Percentiles rank a stretch among this genome's conserved stretches.
Evolutionary conservation across 2,888 invertebrate genomes (phyloP).

Genomic region (Drosophila paucipuncta): DNA sequence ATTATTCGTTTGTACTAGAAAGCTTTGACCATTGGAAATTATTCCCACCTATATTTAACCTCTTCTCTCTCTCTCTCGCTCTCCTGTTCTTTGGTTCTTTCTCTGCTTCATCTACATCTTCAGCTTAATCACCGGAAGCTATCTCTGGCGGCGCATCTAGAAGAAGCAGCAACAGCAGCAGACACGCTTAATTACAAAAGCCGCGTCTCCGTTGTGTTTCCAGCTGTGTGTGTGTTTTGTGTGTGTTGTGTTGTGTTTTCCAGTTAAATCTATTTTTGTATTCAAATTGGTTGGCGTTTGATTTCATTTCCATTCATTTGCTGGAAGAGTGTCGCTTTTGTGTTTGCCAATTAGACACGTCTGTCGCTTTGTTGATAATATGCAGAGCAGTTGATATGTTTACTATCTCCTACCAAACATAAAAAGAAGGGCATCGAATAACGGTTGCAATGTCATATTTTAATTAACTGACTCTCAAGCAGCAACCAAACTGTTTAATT

Average conservation of each 20-base stretch:
- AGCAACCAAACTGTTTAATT: not conserved
- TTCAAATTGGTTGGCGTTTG: slow-evolving; percentile 60
- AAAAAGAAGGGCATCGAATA: not conserved
- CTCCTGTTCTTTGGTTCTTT: slow-evolving; percentile 45
- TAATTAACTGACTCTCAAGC: slow-evolving; percentile 22
- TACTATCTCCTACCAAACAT: slow-evolving; percentile 1
- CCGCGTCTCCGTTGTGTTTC: slow-evolving; percentile 44
- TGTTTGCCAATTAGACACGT: slow-evolving; percentile 68
- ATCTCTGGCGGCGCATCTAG: slow-evolving; percentile 50
- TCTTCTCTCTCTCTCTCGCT: not conserved
- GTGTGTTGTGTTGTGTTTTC: slow-evolving; percentile 13
- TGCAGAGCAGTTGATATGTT: slow-evolving; percentile 19
- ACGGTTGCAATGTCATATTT: slow-evolving; percentile 8
- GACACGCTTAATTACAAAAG: slow-evolving; percentile 69
- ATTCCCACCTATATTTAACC: slow-evolving; percentile 70
- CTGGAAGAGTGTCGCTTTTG: slow-evolving; percentile 29
- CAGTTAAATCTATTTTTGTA: slow-evolving; percentile 62
- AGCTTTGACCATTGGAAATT: slow-evolving; percentile 60
- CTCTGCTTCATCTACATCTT: slow-evolving; percentile 35
- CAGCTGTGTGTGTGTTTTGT: slow-evolving; percentile 35
- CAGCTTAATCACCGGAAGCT: slow-evolving; percentile 76
- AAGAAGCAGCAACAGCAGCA: slow-evolving; percentile 35
- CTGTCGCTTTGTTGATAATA: slow-evolving; percentile 35
- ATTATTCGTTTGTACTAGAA: slow-evolving; percentile 52
- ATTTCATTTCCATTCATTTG: slow-evolving; percentile 55